A percentile compares a stretch with the other conserved stretches of the same genome.
phyloP scores from a whole-genome alignment of 2,888 invertebrate species.

The Papilio elwesi region DNA sequence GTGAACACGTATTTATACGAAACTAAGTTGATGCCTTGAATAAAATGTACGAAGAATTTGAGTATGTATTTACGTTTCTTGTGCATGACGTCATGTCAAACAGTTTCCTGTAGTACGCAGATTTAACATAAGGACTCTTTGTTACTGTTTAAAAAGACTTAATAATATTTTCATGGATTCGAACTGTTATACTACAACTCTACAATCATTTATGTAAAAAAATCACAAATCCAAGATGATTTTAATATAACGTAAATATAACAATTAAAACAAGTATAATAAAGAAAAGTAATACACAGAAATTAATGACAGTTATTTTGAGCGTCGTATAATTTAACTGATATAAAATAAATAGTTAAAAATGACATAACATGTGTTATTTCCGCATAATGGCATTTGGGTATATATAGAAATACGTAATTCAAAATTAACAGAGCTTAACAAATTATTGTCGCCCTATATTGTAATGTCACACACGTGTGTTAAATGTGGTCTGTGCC shows the following conservation, averaged over 20 bases:
- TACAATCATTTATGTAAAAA: too few species aligned
- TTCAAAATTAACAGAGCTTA: conserved; percentile 7
- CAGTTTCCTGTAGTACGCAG: background rate
- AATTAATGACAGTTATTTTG: background rate
- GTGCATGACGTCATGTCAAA: conserved; percentile 45
- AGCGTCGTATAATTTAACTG: background rate
- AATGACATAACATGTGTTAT: background rate
- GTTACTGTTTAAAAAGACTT: too few species aligned
- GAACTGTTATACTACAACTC: too few species aligned
- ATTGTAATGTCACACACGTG: background rate
- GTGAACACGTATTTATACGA: conserved; percentile 26
- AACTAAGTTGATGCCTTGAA: conserved; percentile 13
- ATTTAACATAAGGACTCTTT: background rate
- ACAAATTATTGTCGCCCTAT: conserved; percentile 23
- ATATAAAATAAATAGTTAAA: background rate
- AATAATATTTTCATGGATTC: too few species aligned
- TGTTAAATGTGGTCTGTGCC: conserved; percentile 18
- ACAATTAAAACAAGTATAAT: too few species aligned
- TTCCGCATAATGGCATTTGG: background rate
- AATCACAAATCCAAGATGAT: too few species aligned
- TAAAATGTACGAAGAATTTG: background rate
- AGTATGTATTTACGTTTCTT: conserved; percentile 35
- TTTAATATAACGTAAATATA: too few species aligned
- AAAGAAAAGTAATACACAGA: too few species aligned
- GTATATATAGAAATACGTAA: background rate